These are phyloP conservation scores for Microvelia longipes DNA, from an alignment of 1,140 invertebrate genomes.

Conservation along the genomic window DNA sequence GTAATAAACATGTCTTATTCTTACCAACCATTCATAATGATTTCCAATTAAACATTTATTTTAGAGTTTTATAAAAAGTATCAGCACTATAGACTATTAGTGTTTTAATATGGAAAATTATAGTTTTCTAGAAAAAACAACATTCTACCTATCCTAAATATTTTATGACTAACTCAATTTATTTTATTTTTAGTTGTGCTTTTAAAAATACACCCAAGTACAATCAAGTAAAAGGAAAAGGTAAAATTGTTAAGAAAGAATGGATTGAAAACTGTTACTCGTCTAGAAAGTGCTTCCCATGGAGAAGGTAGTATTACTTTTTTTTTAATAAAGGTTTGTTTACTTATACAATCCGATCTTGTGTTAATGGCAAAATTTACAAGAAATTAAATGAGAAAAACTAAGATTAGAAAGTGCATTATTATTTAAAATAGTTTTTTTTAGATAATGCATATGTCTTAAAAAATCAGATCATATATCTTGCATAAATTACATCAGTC, in stretches of 20 bases:
- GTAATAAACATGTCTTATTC: no score
- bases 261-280: slow-evolving; percentile 59
- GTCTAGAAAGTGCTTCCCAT: slow-evolving; percentile 47
- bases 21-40: no score
- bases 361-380: not conserved
- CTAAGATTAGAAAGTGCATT: not conserved
- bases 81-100: no score
- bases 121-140: no score
- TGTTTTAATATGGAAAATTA: no score
- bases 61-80: no score
- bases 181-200: slow-evolving; percentile 60
- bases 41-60: no score
- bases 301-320: slow-evolving; percentile 39
- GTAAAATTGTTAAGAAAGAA: slow-evolving; percentile 52
- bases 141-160: no score
- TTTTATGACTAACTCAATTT: no score
- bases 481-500: not conserved
- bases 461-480: not conserved
- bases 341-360: not conserved
- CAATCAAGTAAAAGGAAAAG: slow-evolving; percentile 46
- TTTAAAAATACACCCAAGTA: slow-evolving; percentile 80
- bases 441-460: not conserved
- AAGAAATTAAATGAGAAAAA: not conserved
- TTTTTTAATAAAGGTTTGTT: not conserved
- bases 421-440: not conserved